Base-by-base conservation (phyloP, 2,113 vertebrate genomes). In the Rhinoptilus africanus region DNA sequence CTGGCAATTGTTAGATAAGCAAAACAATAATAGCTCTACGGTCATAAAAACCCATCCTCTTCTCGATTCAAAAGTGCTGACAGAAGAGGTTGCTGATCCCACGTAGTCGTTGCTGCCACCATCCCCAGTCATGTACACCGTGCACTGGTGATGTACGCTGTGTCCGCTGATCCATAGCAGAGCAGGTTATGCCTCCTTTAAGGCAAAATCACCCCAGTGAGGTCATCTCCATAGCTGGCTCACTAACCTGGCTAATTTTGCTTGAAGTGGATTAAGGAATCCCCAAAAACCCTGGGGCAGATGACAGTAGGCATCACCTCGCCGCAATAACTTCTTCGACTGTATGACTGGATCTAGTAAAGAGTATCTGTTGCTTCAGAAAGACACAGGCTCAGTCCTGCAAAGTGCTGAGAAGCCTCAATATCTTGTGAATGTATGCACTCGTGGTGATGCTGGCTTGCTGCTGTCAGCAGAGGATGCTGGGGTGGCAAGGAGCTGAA, bases 101-200 rank as follows among this genome's bases (percentile, higher is more conserved):
- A 9, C 0, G 1, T 56, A 60, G 41, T 56, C 27, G 12, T 22
- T 78, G 45, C 57, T 93, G 60, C 60, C 22, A 37, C 30, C 18
- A 9, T 43, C 21, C 24, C 19, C 7, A 0, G 21, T 62, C 18
- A 5, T 10, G 30, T 41, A 22, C 28, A 23, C 6, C 2, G 0
- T 71, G 54, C 6, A 3, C 26, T 76, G 67, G 48, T 51, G 39
- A 7, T 45, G 7, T 48, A 5, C 3, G 5, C 57, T 68, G 45
- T 41, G 20, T 47, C 50, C 23, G 12, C 3, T 47, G 54, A 73
- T 35, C 50, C 27, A 24, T 2, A 66, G 68, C 30, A 86, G 66
- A 88, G 47, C 24, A 47, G 28, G 16, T 83, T 75, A 19, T n/a
- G 24, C 32, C 24, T 82, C 16, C 50, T 68, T 80, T 34, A 51